These are phyloP conservation scores for Mungos mungo DNA, from an alignment of 2,113 vertebrate species.

Conservation along the genomic window DNA sequence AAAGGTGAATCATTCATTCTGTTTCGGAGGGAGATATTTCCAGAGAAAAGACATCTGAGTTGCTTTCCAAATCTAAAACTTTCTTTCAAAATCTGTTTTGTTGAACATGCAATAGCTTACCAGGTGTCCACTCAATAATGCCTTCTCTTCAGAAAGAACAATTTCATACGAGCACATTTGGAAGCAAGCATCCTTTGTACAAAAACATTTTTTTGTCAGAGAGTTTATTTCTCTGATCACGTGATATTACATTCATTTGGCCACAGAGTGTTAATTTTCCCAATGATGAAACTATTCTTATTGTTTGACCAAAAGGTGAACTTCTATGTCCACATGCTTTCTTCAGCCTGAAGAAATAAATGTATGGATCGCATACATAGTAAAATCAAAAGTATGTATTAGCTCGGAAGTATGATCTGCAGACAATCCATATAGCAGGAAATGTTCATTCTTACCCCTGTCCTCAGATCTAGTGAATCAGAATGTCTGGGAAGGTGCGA, in stretches of 20 bases:
- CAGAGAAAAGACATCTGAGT: slow-evolving; percentile 38
- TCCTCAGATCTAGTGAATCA: neutral
- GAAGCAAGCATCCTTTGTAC: neutral
- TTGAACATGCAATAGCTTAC: neutral
- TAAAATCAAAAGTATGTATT: neutral
- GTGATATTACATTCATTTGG: neutral
- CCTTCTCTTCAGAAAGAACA: slow-evolving; percentile 25
- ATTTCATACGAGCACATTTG: slow-evolving; percentile 46
- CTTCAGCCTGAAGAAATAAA: neutral
- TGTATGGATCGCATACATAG: neutral
- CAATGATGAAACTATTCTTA: neutral
- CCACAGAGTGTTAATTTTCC: neutral
- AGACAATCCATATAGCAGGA: neutral
- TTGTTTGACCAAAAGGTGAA: neutral
- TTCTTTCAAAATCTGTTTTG: slow-evolving; percentile 43
- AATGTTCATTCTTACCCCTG: neutral
- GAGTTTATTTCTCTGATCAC: neutral
- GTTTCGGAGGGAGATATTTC: slow-evolving; percentile 36
- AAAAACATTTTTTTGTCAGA: neutral
- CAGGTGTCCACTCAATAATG: slow-evolving; percentile 31
- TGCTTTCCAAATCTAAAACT: slow-evolving; percentile 47
- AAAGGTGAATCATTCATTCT: slow-evolving; percentile 64
- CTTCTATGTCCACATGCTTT: neutral
- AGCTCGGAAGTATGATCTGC: neutral
- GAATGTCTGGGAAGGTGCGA: neutral